A percentile compares a stretch with the other conserved stretches of the same genome.
Evolutionary conservation across 2,888 invertebrate genomes (phyloP).

Genomic region (Polymixis flavicincta): DNA sequence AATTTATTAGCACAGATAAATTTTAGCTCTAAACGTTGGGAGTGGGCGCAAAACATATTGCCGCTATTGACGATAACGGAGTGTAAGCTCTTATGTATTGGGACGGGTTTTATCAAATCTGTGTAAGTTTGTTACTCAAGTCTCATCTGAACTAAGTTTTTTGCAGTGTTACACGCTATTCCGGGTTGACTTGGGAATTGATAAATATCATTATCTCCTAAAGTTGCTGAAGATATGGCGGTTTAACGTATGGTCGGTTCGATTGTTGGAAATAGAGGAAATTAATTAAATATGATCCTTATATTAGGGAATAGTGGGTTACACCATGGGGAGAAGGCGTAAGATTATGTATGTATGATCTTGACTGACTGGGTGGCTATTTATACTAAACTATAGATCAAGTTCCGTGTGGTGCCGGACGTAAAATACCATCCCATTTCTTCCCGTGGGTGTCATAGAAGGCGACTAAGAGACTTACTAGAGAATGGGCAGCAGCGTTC

Average conservation of each 20-base stretch:
- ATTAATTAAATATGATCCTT: background rate
- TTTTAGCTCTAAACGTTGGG: slow-evolving; percentile 79
- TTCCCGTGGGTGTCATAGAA: no score
- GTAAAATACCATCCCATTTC: no score
- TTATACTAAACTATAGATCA: background rate
- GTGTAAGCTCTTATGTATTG: slow-evolving; percentile 63
- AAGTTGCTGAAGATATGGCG: background rate
- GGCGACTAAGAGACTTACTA: no score
- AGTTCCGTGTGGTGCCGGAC: no score
- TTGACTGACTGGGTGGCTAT: background rate
- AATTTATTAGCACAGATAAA: slow-evolving; percentile 87
- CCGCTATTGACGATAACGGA: slow-evolving; percentile 79
- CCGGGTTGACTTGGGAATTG: slow-evolving; percentile 34
- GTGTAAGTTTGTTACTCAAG: slow-evolving; percentile 42
- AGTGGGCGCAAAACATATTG: slow-evolving; percentile 75
- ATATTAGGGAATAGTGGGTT: no score
- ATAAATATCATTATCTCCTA: slow-evolving; percentile 20
- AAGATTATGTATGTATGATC: background rate
- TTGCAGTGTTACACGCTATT: slow-evolving; percentile 31
- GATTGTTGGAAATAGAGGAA: background rate
- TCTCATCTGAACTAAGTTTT: slow-evolving; percentile 40
- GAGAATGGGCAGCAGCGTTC: no score
- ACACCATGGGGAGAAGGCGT: no score
- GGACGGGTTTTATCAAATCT: slow-evolving; percentile 57
- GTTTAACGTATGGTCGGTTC: background rate